Percentiles rank a stretch among this genome's conserved stretches.
Conservation (phyloP, 1,140 invertebrate genomes). For the Dendroctonus ponderosae region DNA sequence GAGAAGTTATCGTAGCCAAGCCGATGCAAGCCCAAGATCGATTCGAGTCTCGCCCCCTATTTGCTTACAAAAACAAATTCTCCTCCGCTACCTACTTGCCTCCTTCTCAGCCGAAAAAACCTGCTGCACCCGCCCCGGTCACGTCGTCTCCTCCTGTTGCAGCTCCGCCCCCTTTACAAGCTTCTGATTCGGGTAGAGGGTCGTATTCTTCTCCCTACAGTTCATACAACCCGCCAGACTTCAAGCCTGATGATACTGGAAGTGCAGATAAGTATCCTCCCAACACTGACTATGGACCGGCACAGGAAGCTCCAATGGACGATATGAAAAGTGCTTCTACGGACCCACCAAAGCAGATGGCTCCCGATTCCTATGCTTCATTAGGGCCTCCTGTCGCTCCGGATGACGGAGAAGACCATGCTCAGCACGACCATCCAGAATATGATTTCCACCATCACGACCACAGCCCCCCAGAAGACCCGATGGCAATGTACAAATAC, state of each 20-base stretch:
- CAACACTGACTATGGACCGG: constrained; percentile 3
- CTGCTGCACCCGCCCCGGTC: constrained; percentile 7
- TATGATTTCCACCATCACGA: constrained; percentile 35
- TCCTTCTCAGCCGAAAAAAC: constrained; percentile 7
- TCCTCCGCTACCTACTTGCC: constrained; percentile 27
- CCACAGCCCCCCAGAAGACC: constrained; percentile 31
- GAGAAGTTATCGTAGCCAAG: constrained; percentile 40
- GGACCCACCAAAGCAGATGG: constrained; percentile 10
- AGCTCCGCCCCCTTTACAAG: constrained; percentile 16
- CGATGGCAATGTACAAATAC: constrained; percentile 27
- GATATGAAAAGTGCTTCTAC: neutral
- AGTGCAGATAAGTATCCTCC: constrained; percentile 20
- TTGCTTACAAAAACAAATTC: constrained; percentile 37
- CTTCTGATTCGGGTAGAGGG: constrained; percentile 8
- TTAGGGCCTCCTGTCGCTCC: constrained; percentile 36
- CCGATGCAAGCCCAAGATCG: constrained; percentile 38
- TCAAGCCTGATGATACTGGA: constrained; percentile 30
- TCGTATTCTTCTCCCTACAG: constrained; percentile 42
- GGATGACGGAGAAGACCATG: constrained; percentile 15
- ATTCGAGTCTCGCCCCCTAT: constrained; percentile 45
- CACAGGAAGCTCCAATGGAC: neutral
- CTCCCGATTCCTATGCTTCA: constrained; percentile 31
- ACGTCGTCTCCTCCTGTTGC: neutral
- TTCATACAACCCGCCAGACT: constrained; percentile 45
- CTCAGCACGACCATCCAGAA: constrained; percentile 34